Percentiles rank a stretch among this genome's conserved stretches.
phyloP scores from a whole-genome alignment of 1,140 invertebrate genomes.

The Zaprionus gabonicus region DNA sequence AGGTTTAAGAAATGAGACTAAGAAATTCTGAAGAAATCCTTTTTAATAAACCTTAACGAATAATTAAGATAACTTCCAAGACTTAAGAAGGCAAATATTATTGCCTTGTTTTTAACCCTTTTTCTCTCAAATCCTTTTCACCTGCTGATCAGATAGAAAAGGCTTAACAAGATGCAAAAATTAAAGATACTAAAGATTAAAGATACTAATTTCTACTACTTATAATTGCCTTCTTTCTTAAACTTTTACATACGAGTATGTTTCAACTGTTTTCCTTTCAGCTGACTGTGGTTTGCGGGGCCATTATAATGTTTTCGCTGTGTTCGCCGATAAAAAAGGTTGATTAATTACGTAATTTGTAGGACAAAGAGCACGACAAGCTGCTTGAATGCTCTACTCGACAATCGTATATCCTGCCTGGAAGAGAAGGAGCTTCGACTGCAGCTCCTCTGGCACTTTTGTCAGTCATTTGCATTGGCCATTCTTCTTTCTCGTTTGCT shows the following conservation, averaged over 20 bases:
- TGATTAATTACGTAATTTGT: slow-evolving; percentile 78
- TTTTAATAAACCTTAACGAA: too few species aligned
- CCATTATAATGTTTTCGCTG: slow-evolving; percentile 1
- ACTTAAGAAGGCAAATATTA: too few species aligned
- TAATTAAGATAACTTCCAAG: too few species aligned
- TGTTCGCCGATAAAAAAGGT: slow-evolving; percentile 24
- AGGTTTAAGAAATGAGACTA: too few species aligned
- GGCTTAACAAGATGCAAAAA: too few species aligned
- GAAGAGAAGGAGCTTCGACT: background rate
- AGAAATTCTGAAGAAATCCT: too few species aligned
- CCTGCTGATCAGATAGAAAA: too few species aligned
- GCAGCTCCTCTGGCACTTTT: slow-evolving; percentile 14
- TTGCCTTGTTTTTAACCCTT: too few species aligned
- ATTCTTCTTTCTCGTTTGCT: slow-evolving; percentile 21
- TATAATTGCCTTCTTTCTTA: background rate
- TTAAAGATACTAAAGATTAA: background rate
- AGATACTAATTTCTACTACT: background rate
- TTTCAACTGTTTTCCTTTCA: background rate
- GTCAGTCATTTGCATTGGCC: slow-evolving; percentile 43
- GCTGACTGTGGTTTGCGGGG: background rate
- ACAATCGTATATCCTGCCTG: slow-evolving; percentile 4
- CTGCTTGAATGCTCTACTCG: slow-evolving; percentile 20
- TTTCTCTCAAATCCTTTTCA: too few species aligned
- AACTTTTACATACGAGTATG: background rate
- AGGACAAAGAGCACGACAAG: slow-evolving; percentile 34